Evolutionary conservation across 2,888 invertebrate genomes (phyloP).

Genomic region (Scrobipalpa atriplicella): DNA sequence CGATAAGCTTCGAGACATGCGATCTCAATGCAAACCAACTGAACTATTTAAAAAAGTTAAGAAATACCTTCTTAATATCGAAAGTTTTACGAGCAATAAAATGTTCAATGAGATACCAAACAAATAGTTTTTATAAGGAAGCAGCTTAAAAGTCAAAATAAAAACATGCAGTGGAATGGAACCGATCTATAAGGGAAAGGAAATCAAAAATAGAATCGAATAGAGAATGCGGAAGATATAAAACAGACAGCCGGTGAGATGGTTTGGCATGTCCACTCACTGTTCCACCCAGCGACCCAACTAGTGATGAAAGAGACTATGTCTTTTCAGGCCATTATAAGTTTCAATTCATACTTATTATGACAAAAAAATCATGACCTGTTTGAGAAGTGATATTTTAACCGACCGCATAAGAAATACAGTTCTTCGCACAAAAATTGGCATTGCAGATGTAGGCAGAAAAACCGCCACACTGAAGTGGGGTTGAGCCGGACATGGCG

Average conservation of each 20-base stretch:
- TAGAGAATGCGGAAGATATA: conserved; percentile 72
- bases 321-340: too few relatives aligned
- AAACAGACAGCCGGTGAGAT: conserved; percentile 52
- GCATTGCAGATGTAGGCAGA: too few relatives aligned
- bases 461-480: too few relatives aligned
- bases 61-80: background rate
- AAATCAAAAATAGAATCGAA: conserved; percentile 66
- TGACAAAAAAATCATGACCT: too few relatives aligned
- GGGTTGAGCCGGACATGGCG: too few relatives aligned
- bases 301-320: too few relatives aligned
- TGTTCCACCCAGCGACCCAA: too few relatives aligned
- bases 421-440: too few relatives aligned
- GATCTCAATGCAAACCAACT: background rate
- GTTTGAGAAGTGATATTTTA: too few relatives aligned
- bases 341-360: too few relatives aligned
- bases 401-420: too few relatives aligned
- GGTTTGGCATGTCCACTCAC: conserved; percentile 41
- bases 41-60: background rate
- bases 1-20: background rate
- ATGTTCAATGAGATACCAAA: background rate
- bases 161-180: conserved; percentile 50
- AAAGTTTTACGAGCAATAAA: background rate
- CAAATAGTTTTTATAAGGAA: conserved; percentile 44
- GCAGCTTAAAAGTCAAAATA: conserved; percentile 51
- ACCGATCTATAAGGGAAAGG: conserved; percentile 54